Percentiles rank a stretch among this genome's conserved stretches.
Evolutionary conservation across 2,797 vertebrate genomes (phyloP).

Genomic region (Coccyzus lansbergi): DNA sequence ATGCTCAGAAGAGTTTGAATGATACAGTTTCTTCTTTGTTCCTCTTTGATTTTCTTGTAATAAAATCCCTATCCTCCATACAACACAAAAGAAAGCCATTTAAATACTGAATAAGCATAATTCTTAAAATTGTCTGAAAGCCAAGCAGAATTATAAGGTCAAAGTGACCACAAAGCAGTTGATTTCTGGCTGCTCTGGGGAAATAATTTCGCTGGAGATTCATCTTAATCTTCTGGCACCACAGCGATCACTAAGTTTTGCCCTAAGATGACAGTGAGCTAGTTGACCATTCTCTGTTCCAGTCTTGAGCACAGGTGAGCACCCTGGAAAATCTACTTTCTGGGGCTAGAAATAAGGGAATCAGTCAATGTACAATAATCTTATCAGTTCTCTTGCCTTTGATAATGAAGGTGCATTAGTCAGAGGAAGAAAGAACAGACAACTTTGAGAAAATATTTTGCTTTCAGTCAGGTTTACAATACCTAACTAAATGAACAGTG

Average conservation of each 20-base stretch:
- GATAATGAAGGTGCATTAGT: background rate
- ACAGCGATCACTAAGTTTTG: background rate
- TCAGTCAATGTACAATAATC: accelerated
- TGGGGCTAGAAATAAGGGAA: background rate
- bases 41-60: background rate
- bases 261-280: background rate
- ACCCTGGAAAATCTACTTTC: background rate
- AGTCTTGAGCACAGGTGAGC: background rate
- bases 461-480: background rate
- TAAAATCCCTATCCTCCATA: background rate
- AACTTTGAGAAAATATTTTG: background rate
- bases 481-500: background rate
- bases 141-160: background rate
- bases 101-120: background rate
- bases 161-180: background rate
- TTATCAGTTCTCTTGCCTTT: background rate
- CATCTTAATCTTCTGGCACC: background rate
- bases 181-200: background rate
- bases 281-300: background rate
- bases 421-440: background rate
- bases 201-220: background rate
- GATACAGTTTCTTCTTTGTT: background rate
- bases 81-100: accelerated
- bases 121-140: background rate
- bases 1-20: background rate